These are phyloP conservation scores for Ophion costatus DNA, from an alignment of 2,888 invertebrate species.

Conservation along the genomic window DNA sequence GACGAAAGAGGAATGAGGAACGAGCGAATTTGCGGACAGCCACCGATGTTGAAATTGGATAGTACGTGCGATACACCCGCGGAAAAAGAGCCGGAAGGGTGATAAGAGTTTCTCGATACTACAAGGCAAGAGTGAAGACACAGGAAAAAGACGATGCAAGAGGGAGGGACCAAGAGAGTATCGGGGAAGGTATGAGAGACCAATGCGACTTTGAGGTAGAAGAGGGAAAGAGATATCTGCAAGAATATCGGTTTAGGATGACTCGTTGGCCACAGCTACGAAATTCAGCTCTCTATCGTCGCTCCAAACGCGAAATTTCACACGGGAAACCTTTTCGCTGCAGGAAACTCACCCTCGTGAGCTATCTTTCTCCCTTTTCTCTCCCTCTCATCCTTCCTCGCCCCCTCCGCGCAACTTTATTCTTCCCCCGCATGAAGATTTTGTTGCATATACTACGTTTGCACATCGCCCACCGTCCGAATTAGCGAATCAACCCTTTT, in stretches of 20 bases:
- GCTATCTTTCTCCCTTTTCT: slow-evolving; percentile 41
- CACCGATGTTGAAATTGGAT: slow-evolving; percentile 61
- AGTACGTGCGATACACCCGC: slow-evolving; percentile 40
- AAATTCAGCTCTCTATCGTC: slow-evolving; percentile 61
- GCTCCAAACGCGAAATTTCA: slow-evolving; percentile 65
- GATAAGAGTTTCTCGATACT: slow-evolving; percentile 46
- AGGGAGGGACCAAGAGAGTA: slow-evolving; percentile 34
- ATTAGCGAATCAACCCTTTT: slow-evolving; percentile 13
- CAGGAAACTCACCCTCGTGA: slow-evolving; percentile 60
- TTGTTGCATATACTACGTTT: slow-evolving; percentile 32
- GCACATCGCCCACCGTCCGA: not conserved
- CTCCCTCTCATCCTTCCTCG: not conserved
- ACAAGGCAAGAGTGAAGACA: slow-evolving; percentile 31
- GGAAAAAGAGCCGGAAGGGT: slow-evolving; percentile 35
- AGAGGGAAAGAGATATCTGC: slow-evolving; percentile 54
- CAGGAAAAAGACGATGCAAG: slow-evolving; percentile 17
- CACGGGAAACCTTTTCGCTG: slow-evolving; percentile 62
- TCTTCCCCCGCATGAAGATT: slow-evolving; percentile 27
- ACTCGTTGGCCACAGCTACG: slow-evolving; percentile 64
- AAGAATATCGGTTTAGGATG: slow-evolving; percentile 72
- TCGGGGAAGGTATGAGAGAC: slow-evolving; percentile 36
- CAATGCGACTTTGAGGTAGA: slow-evolving; percentile 35
- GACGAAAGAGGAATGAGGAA: slow-evolving; percentile 40
- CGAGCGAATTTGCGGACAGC: slow-evolving; percentile 50
- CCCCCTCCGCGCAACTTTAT: slow-evolving; percentile 7